Base-by-base conservation (phyloP, 1,140 invertebrate species). In the Tachypleus tridentatus region DNA sequence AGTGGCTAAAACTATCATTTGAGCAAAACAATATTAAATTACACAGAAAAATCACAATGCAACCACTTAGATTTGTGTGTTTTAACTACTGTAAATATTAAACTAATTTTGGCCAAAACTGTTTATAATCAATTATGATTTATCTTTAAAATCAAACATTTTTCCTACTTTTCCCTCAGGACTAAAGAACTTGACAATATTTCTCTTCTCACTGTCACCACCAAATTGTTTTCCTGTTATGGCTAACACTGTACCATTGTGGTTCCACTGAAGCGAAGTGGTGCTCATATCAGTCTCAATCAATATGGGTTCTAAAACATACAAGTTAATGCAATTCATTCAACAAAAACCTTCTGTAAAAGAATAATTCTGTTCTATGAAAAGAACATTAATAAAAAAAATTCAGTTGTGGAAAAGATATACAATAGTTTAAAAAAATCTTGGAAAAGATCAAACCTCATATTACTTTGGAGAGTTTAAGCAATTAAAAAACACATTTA, bases 181-280 rank as follows among this genome's bases (percentile, higher is more conserved):
- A 62, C 84, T 87, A 74, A 93, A 96, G 75, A 98, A 97, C 70
- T 93, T 88, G 4, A 98, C 85, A 53, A 91, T 84, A 80, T 97
- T 97, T 0, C 83, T 80, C 58, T 88, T 85, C 49, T 68, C 64
- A 56, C 58, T 61, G 51, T 52, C 62, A 51, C 63, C 56, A 67
- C 71, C 74, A 53, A 77, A 67, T 70, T 85, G 83, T 58, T 83
- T 82, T 2, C 94, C 95, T 54, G 89, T 87, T 4, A 95, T 84
- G 3, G 93, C 95, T 49, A 98, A 70, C 3, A 97, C 79, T 58
- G 85, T 87, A 0, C 95, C 95, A 73, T 88, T 88, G 72, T 91
- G 89, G 76, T 96, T 97, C 93, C 95, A 98, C 67, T 84, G 82
- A 64, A 89, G 87, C 73, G 86, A 86, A 50, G 86, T 83, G 3